Evolutionary conservation across 2,113 vertebrate species (phyloP).

Genomic region (Nipponia nippon): DNA sequence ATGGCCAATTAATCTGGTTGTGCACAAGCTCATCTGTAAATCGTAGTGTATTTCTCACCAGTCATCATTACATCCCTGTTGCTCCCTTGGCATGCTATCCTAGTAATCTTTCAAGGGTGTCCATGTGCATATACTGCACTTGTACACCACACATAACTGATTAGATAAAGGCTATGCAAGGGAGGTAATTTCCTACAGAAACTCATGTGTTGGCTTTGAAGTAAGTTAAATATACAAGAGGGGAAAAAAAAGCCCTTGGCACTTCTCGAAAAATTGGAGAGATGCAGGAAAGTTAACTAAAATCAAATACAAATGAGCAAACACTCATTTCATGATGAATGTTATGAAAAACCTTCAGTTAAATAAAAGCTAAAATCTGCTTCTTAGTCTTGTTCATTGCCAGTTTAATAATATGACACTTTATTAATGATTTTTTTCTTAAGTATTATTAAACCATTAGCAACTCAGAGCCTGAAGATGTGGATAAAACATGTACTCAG

Average conservation of each 20-base stretch:
- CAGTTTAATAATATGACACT: background rate
- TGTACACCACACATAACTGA: background rate
- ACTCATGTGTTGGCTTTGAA: background rate
- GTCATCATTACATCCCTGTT: background rate
- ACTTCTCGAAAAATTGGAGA: background rate
- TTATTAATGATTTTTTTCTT: background rate
- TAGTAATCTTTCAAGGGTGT: background rate
- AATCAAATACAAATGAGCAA: slow-evolving; percentile 52
- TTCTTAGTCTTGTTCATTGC: background rate
- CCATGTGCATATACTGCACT: background rate
- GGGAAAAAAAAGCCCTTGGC: slow-evolving; percentile 1
- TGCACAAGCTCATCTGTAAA: background rate
- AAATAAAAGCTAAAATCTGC: slow-evolving; percentile 14
- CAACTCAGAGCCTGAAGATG: background rate
- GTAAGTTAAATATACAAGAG: background rate
- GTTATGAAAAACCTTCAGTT: background rate
- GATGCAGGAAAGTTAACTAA: slow-evolving; percentile 26
- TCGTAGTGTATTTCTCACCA: background rate
- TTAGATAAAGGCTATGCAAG: background rate
- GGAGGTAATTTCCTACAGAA: background rate
- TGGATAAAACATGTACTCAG: background rate
- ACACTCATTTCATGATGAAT: background rate
- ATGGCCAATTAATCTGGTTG: background rate
- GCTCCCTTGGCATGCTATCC: background rate
- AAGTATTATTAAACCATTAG: slow-evolving; percentile 24